Evolutionary conservation across 1,140 invertebrate genomes (phyloP).

Genomic region (Megathymus violae): DNA sequence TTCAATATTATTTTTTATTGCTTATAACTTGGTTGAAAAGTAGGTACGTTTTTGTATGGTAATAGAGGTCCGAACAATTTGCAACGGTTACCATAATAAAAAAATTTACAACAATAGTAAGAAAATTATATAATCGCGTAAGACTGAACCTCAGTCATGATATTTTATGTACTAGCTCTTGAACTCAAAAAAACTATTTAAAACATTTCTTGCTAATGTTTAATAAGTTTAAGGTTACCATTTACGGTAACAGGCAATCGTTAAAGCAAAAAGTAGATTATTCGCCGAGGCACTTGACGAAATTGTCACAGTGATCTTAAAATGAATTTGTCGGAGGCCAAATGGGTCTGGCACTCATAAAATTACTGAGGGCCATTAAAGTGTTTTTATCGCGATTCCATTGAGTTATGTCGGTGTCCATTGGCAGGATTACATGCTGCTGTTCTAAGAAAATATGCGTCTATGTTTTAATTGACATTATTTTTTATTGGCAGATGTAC

Average conservation of each 20-base stretch:
- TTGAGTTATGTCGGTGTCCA: slow-evolving; percentile 10
- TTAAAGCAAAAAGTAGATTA: slow-evolving; percentile 31
- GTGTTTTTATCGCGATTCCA: slow-evolving; percentile 19
- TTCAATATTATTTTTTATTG: no score
- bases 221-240: slow-evolving; percentile 41
- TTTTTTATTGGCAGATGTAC: slow-evolving; percentile 12
- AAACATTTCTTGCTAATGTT: slow-evolving; percentile 32
- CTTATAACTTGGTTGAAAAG: no score
- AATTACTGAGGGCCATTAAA: slow-evolving; percentile 25
- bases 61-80: no score
- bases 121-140: not conserved
- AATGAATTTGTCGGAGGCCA: slow-evolving; percentile 24
- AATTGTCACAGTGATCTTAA: slow-evolving; percentile 24
- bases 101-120: not conserved
- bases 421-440: slow-evolving; percentile 2
- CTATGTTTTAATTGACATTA: slow-evolving; percentile 9
- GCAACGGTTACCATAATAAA: no score
- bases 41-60: no score
- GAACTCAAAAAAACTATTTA: slow-evolving; percentile 29
- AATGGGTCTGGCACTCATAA: slow-evolving; percentile 29
- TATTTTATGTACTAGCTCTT: no score
- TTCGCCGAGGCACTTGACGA: slow-evolving; percentile 19
- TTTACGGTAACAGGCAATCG: slow-evolving; percentile 34
- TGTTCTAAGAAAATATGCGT: slow-evolving; percentile 6
- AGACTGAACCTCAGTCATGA: not conserved